Conservation (phyloP, 2,888 invertebrate genomes). For the Melieria crassipennis region DNA sequence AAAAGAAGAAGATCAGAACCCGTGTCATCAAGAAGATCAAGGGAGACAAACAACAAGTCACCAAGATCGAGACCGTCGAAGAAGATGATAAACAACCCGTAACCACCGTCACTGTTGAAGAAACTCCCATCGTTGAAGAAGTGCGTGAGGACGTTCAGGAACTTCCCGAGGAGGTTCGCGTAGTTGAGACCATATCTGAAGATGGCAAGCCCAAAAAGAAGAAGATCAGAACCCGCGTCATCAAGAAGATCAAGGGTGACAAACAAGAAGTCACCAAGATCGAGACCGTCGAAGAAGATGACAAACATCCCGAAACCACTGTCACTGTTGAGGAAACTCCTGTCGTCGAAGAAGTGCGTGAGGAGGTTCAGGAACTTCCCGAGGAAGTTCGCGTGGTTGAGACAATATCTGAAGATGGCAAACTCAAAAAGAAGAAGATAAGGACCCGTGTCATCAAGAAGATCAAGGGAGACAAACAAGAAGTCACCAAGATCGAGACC, state of each 20-base stretch:
- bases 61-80: conserved; percentile 28
- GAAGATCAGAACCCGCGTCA: conserved; percentile 27
- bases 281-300: conserved; percentile 33
- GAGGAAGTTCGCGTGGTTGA: conserved; percentile 31
- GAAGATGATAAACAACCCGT: conserved; percentile 33
- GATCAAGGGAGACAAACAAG: conserved; percentile 31
- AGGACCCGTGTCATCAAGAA: conserved; percentile 30
- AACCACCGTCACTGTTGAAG: conserved; percentile 30
- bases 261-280: conserved; percentile 35
- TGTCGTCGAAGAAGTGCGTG: conserved; percentile 14
- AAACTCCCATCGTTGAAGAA: conserved; percentile 20
- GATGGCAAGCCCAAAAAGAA: conserved; percentile 33
- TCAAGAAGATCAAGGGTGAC: conserved; percentile 31
- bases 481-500: conserved; percentile 33
- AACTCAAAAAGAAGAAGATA: conserved; percentile 29
- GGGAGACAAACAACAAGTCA: conserved; percentile 33
- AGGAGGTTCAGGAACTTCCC: conserved; percentile 28
- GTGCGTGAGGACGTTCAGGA: conserved; percentile 17
- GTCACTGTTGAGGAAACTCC: conserved; percentile 31
- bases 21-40: conserved; percentile 30
- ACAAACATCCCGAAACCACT: conserved; percentile 29
- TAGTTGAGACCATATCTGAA: conserved; percentile 29
- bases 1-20: conserved; percentile 27
- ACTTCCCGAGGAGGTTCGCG: conserved; percentile 30
- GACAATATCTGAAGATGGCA: conserved; percentile 31